These are phyloP conservation scores for Arrhopalites spinosus DNA, from an alignment of 2,888 invertebrate genomes.

Conservation along the genomic window DNA sequence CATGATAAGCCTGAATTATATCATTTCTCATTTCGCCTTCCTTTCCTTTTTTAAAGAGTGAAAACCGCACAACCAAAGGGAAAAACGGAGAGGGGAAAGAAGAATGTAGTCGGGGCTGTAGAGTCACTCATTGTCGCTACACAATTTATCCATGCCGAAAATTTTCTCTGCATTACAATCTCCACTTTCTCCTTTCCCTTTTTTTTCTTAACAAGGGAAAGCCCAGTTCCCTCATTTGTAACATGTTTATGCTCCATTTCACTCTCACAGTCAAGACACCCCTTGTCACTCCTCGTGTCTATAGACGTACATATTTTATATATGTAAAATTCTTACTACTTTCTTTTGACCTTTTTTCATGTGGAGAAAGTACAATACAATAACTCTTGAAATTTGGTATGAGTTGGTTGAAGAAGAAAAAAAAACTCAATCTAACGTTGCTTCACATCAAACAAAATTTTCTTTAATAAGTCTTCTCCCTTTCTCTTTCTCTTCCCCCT, in stretches of 20 bases:
- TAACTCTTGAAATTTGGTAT: not conserved
- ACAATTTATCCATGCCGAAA: conserved; percentile 24
- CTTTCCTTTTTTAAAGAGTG: not conserved
- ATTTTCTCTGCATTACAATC: conserved; percentile 22
- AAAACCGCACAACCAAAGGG: not conserved
- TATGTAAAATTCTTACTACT: not conserved
- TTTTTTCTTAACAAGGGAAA: not conserved
- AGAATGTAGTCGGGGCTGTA: not conserved
- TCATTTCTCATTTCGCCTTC: conserved; percentile 31
- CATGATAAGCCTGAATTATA: conserved; percentile 35
- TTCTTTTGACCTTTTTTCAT: not conserved
- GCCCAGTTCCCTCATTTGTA: conserved; percentile 22
- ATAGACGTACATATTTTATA: not conserved
- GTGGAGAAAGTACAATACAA: not conserved
- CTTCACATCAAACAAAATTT: too few species aligned
- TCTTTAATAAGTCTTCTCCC: too few species aligned
- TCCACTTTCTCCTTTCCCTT: not conserved
- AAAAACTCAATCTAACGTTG: too few species aligned
- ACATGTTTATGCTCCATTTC: conserved; percentile 24
- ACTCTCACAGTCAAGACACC: conserved; percentile 19
- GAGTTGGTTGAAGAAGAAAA: too few species aligned
- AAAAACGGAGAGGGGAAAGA: not conserved
- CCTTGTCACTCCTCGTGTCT: conserved; percentile 23
- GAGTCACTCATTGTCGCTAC: conserved; percentile 5
- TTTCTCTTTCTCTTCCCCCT: too few species aligned